Evolutionary conservation across 2,888 invertebrate species (phyloP).

Genomic region (Deilephila porcellus): DNA sequence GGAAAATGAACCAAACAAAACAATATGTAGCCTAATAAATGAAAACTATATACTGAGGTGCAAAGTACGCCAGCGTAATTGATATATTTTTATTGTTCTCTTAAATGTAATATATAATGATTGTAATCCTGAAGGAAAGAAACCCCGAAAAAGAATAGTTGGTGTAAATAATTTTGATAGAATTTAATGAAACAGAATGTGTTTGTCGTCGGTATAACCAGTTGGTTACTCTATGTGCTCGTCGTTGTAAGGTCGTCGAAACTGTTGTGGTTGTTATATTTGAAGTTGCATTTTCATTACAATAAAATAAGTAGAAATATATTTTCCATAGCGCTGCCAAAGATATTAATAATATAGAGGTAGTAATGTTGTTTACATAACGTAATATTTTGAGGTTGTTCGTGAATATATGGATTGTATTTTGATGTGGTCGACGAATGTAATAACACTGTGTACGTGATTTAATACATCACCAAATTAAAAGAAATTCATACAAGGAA

Average conservation of each 20-base stretch:
- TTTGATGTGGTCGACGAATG: constrained; percentile 76
- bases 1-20: constrained; percentile 55
- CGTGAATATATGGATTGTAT: constrained; percentile 78
- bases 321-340: constrained; percentile 86
- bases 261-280: constrained; percentile 84
- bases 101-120: constrained; percentile 59
- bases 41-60: constrained; percentile 51
- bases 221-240: constrained; percentile 13
- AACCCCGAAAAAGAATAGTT: constrained; percentile 73
- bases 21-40: constrained; percentile 54
- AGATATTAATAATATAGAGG: constrained; percentile 80
- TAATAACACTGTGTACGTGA: constrained; percentile 76
- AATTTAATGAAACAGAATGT: constrained; percentile 46
- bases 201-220: constrained; percentile 55
- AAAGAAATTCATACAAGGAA: constrained; percentile 64
- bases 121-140: constrained; percentile 76
- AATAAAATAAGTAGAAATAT: constrained; percentile 77
- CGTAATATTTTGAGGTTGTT: constrained; percentile 79
- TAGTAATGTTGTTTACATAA: constrained; percentile 81
- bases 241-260: constrained; percentile 58
- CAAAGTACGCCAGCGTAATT: constrained; percentile 58
- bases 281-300: constrained; percentile 83
- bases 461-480: constrained; percentile 76
- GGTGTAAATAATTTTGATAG: constrained; percentile 74
- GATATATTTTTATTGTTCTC: constrained; percentile 66